Base-by-base conservation (phyloP, 2,888 invertebrate genomes). In the Spatulosminthurus flaviceps region DNA sequence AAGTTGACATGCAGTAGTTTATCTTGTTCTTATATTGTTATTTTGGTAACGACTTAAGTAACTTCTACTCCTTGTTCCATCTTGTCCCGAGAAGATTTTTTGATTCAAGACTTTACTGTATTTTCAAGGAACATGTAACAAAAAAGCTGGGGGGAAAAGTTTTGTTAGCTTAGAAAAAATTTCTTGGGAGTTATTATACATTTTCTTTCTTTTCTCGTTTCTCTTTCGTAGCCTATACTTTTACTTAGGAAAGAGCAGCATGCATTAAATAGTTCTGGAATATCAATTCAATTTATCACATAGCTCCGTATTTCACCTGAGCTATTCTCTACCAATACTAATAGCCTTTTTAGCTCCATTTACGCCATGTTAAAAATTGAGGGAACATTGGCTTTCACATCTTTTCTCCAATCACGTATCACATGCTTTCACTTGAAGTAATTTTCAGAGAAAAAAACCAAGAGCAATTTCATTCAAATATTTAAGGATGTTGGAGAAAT, bases 1-100 rank as follows among this genome's bases (percentile, higher is more conserved):
- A 60, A 42, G 21, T 76, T 66, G 22, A 22, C 24, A 19, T 67
- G 19, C 61, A 26, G 51, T 64, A 61, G 60, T 61, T 26, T 26
- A 61, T 74, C 42, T 75, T 64, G 64, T 64, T 24, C 64, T 64
- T 26, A 64, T 64, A 64, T 64, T 64, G 24, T 64, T 26, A 64
- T 64, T 64, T n/a, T 64, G 24, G 11, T 24, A 64, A 64, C n/a
- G 64, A 64, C 64, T 64, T 64, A 16, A 24, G 24, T 5, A 51
- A 51, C 51, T 64, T 64, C 24, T 22, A 2, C 26, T 13, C 4
- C 26, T 24, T 24, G 64, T 64, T 22, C 64, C 64, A 64, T n/a
- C 24, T 64, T 24, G 24, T 64, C 64, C 11, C 22, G 16, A 64
- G 64, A 5, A 22, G 19, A 64, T 26, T 24, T 26, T 64, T 64